Evolutionary conservation across 2,113 vertebrate genomes (phyloP).

Genomic region (Halcyon malimbica): DNA sequence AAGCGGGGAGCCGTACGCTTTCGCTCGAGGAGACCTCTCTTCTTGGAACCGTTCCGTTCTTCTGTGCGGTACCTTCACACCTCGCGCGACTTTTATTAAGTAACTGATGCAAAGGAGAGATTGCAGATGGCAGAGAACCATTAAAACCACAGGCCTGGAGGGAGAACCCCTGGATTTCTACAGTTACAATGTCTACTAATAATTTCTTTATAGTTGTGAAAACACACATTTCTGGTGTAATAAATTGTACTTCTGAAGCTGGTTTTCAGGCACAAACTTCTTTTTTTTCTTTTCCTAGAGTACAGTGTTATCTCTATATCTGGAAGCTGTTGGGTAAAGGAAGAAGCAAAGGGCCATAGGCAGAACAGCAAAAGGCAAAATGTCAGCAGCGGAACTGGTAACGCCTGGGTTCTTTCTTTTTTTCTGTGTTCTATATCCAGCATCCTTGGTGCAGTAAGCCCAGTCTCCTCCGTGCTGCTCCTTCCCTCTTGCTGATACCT

Average conservation of each 20-base stretch:
- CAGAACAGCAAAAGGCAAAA: not conserved
- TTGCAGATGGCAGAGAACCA: not conserved
- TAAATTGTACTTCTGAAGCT: not conserved
- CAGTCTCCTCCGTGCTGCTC: not conserved
- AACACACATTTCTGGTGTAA: not conserved
- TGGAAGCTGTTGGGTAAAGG: not conserved
- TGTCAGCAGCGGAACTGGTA: not conserved
- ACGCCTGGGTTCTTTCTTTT: not conserved
- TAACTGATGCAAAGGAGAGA: not conserved
- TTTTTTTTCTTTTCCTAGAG: rapidly evolving
- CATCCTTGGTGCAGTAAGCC: not conserved
- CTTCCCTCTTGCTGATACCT: not conserved
- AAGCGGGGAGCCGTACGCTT: not conserved
- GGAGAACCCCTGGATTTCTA: not conserved
- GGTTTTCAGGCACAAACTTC: not conserved
- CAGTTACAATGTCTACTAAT: not conserved
- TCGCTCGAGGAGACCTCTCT: not conserved
- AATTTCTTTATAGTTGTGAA: not conserved
- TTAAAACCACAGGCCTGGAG: not conserved
- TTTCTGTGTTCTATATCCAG: not conserved
- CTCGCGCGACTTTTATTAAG: not conserved
- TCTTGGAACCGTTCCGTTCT: rapidly evolving
- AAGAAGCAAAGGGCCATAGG: not conserved
- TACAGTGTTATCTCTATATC: not conserved
- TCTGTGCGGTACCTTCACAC: not conserved